Conservation (phyloP, 2,113 vertebrate species). For the Brachionichthys hirsutus region DNA sequence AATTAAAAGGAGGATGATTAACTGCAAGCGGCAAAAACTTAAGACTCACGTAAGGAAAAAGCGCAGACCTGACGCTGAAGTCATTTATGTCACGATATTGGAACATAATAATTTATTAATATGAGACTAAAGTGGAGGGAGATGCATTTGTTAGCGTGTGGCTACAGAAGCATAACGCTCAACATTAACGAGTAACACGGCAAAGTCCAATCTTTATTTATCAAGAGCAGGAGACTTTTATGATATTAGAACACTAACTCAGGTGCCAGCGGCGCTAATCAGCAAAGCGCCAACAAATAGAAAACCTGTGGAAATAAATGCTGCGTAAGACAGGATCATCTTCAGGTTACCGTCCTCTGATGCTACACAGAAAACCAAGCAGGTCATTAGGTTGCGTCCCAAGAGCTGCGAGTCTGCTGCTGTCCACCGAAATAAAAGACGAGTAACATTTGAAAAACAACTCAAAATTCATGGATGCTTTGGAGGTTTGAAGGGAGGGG, state of each 20-base stretch:
- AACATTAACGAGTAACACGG: neutral
- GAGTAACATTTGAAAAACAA: neutral
- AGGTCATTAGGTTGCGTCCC: too few species aligned
- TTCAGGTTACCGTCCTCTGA: neutral
- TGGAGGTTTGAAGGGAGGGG: too few species aligned
- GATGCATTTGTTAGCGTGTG: neutral
- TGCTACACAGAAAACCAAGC: too few species aligned
- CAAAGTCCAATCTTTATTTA: conserved; percentile 16
- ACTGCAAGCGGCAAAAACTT: neutral
- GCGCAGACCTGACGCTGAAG: too few species aligned
- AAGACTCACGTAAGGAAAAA: too few species aligned
- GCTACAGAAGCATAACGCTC: neutral
- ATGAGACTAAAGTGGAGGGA: neutral
- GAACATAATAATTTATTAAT: neutral
- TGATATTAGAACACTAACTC: neutral
- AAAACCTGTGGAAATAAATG: neutral
- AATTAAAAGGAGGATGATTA: neutral
- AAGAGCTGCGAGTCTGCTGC: too few species aligned
- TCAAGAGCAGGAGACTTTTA: neutral
- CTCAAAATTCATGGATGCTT: too few species aligned
- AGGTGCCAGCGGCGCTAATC: neutral
- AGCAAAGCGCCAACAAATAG: neutral
- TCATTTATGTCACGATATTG: neutral
- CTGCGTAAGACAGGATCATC: conserved; percentile 6
- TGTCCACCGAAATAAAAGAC: too few species aligned